These are phyloP conservation scores for Solenopsis fugax DNA, from an alignment of 1,140 invertebrate genomes.

Conservation along the genomic window DNA sequence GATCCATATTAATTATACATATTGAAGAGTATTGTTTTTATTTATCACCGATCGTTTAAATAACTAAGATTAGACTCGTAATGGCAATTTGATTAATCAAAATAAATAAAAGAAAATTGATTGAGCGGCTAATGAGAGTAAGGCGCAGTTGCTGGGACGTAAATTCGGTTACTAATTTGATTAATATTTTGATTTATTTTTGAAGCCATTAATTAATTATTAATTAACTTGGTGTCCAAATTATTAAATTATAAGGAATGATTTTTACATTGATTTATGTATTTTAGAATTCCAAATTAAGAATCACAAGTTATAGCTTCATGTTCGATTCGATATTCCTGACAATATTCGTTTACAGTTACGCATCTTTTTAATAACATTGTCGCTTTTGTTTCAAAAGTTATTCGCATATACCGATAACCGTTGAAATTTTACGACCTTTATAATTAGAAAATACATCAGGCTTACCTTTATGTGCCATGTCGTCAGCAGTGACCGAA, in stretches of 20 bases:
- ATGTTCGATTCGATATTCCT: neutral
- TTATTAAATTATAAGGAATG: neutral
- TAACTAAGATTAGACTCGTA: too few species aligned
- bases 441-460: neutral
- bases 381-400: neutral
- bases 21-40: too few species aligned
- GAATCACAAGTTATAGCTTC: neutral
- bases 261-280: neutral
- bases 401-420: neutral
- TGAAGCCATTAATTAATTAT: too few species aligned
- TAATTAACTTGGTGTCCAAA: too few species aligned
- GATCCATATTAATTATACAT: too few species aligned
- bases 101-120: too few species aligned
- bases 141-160: too few species aligned
- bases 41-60: too few species aligned
- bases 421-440: neutral
- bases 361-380: neutral
- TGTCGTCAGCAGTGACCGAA: constrained; percentile 88
- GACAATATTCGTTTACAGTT: neutral
- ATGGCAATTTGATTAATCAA: too few species aligned
- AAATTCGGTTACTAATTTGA: too few species aligned
- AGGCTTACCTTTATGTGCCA: constrained; percentile 88
- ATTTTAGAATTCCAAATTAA: constrained; percentile 11
- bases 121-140: too few species aligned
- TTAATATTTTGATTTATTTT: too few species aligned